Base-by-base conservation (phyloP, 2,113 vertebrate species). In the Hymenochirus boettgeri region DNA sequence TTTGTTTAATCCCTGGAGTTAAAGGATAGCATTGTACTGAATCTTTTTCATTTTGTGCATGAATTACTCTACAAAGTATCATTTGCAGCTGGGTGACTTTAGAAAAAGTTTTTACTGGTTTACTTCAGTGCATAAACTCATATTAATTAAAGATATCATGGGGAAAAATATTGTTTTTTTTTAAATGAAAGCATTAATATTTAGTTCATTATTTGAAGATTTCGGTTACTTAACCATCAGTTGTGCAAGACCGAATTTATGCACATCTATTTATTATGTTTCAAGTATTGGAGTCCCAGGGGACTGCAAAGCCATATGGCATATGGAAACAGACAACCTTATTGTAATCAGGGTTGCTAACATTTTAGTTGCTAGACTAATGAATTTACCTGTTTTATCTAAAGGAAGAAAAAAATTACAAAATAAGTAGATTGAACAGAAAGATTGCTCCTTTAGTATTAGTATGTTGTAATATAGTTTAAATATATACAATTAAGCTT, bases 31-130 rank as follows among this genome's bases (percentile, higher is more conserved):
- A 69, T 60, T 69, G 56, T 69, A 29, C 47, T 69, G 45, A 53
- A 46, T 69, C 65, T 45, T 60, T n/a, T 60, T 60, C 47, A 69
- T 69, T 69, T 59, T 69, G 56, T 60, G 65, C 65, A 69, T 69
- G 56, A 69, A 69, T 60, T 69, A 69, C 48, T 60, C 57, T 53
- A 29, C 63, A 51, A 66, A 69, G 35, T 39, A 60, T 10, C 17
- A 33, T 59, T 59, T 69, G 46, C 47, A 22, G 56, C 45, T 69
- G 56, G 48, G 21, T 69, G 56, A 53, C 7, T 60, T 45, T 22
- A 69, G 65, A 23, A 60, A 60, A 60, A 53, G 24, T 60, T 69
- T 60, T 58, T 45, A 58, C 27, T 52, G 51, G 31, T 69, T 60
- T 33, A 45, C 56, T 52, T 60, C 26, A 60, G 25, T 53, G 42